These are phyloP conservation scores for Parazoanthus swiftii DNA, from an alignment of 92 coral and sea anemone genomes.

Conservation along the genomic window DNA sequence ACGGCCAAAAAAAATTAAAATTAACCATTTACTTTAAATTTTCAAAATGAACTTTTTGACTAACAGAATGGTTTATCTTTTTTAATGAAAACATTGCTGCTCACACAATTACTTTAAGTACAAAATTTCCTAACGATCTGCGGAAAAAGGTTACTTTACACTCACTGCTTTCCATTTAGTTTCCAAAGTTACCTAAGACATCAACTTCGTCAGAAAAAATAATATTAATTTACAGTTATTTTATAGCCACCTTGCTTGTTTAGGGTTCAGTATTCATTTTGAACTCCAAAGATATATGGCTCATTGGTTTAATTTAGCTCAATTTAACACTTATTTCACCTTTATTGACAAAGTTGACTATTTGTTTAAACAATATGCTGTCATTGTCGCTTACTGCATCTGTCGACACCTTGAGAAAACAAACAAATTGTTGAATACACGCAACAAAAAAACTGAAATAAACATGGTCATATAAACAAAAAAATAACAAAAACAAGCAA, in stretches of 20 bases:
- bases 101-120: neutral
- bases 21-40: neutral
- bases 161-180: neutral
- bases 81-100: no score
- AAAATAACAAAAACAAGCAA: neutral
- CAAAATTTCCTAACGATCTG: neutral
- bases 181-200: neutral
- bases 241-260: neutral
- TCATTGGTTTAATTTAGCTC: neutral
- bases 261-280: neutral
- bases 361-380: slow-evolving; percentile 59
- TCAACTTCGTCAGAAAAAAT: neutral
- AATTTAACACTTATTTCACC: slow-evolving; percentile 53
- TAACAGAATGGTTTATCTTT: no score
- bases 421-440: slow-evolving; percentile 23
- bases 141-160: neutral
- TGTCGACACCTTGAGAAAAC: slow-evolving; percentile 32
- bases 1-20: neutral
- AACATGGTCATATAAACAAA: neutral
- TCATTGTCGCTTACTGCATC: slow-evolving; percentile 27
- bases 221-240: neutral
- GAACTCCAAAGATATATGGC: neutral
- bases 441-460: slow-evolving; percentile 23
- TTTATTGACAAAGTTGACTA: slow-evolving; percentile 65
- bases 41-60: no score